Evolutionary conservation across 2,888 invertebrate genomes (phyloP), one percentile per base, ranked within the genome.

Genomic region (Patella caerulea): DNA sequence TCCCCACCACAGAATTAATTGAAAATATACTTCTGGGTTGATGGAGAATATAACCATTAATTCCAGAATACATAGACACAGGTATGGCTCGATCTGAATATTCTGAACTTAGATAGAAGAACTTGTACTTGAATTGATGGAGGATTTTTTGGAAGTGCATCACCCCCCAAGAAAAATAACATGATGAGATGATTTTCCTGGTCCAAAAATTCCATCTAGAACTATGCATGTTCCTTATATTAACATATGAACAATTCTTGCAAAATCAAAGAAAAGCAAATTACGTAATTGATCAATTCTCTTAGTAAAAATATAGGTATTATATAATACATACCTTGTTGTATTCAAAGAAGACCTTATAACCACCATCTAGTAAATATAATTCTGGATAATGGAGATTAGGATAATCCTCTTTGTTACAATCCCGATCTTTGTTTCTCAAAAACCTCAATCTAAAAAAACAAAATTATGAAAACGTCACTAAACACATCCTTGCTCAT

Each of bases 281-380:
- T 34, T 34, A 34, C 34, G 4, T 34, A 0, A 34, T 34, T 4
- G 34, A 34, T 34, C 3, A 2, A 3, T 34, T 34, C 2, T 34
- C 34, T 34, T 5, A 34, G 4, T 34, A 34, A 34, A 34, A 29
- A 72, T 34, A 3, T 34, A 34, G 34, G 3, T 34, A 4, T 34
- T 34, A 34, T 34, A 4, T 34, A 34, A 34, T 45, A 45, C 9
- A 45, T 45, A 91, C 91, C 85, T 86, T 86, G 88, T 94, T 94
- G 0, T 93, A 92, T 84, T 94, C 93, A 91, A 94, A 97, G 93
- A 99, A 98, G 54, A 94, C 94, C 88, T 96, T 95, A 92, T 97
- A 97, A 65, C 97, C 97, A 2, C 97, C 97, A 88, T 97, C 96
- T 45, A 99, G 93, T 2, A 99, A 93, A 92, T 99, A 99, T 2